Evolutionary conservation across 2,113 vertebrate genomes (phyloP).

Genomic region (Gobio gobio): DNA sequence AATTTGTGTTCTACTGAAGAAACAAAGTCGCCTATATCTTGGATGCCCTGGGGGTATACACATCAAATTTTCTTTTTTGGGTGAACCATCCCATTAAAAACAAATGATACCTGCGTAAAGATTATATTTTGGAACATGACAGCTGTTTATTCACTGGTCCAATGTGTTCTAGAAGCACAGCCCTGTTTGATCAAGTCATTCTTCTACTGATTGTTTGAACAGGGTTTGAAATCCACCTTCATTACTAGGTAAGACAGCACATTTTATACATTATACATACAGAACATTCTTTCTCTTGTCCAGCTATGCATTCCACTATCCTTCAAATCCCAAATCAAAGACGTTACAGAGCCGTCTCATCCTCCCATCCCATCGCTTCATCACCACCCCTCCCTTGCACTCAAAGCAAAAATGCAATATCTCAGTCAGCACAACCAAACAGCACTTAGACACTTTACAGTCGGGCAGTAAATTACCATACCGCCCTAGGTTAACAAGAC

Average conservation of each 20-base stretch:
- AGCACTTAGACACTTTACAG: constrained; percentile 15
- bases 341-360: background rate
- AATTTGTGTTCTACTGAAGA: too few species aligned
- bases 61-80: too few species aligned
- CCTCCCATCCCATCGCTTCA: background rate
- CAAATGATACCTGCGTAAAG: background rate
- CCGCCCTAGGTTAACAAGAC: constrained; percentile 54
- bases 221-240: background rate
- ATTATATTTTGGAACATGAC: background rate
- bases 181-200: background rate
- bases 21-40: too few species aligned
- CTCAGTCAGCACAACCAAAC: constrained; percentile 22
- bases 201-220: background rate
- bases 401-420: constrained; percentile 27
- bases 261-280: background rate
- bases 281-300: background rate
- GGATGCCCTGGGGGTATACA: too few species aligned
- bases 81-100: too few species aligned
- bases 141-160: background rate
- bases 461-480: constrained; percentile 49
- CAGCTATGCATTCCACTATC: background rate
- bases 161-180: background rate
- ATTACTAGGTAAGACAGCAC: background rate
- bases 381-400: background rate
- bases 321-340: constrained; percentile 3